Conservation (phyloP, 2,797 vertebrate genomes). For the Heterohyrax brucei region DNA sequence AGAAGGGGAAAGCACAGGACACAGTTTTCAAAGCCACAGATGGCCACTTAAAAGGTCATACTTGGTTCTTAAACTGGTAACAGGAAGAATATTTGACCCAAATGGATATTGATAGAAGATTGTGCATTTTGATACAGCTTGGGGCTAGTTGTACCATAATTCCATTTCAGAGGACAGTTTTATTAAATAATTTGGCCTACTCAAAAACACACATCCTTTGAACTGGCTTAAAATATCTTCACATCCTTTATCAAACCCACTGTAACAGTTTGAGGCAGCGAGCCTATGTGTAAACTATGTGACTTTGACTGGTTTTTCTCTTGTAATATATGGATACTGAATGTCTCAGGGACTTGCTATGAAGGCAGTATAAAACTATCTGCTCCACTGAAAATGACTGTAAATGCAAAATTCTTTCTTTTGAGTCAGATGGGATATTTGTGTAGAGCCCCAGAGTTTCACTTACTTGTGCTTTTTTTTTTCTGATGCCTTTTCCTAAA, state of each 20-base stretch:
- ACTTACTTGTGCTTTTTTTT: constrained; percentile 58
- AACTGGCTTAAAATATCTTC: constrained; percentile 13
- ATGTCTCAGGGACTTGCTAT: not conserved
- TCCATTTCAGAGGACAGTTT: constrained; percentile 48
- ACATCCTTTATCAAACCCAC: constrained; percentile 19
- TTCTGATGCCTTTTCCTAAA: constrained; percentile 37
- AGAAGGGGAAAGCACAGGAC: not conserved
- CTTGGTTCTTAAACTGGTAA: constrained; percentile 7
- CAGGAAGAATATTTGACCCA: not conserved
- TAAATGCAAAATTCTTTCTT: constrained; percentile 67
- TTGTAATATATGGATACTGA: not conserved
- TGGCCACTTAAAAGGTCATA: not conserved
- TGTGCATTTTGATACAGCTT: not conserved
- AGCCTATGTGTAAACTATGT: not conserved
- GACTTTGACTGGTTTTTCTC: not conserved
- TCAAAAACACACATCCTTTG: constrained; percentile 46
- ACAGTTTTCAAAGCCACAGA: not conserved
- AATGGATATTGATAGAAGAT: not conserved
- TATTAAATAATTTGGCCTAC: not conserved
- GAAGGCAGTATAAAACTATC: not conserved
- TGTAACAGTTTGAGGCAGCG: not conserved
- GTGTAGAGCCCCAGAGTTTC: not conserved
- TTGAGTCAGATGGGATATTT: constrained; percentile 57
- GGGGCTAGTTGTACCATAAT: not conserved
- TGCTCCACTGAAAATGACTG: constrained; percentile 47